Conservation (phyloP, 2,797 vertebrate genomes). For the Lagocephalus sceleratus region DNA sequence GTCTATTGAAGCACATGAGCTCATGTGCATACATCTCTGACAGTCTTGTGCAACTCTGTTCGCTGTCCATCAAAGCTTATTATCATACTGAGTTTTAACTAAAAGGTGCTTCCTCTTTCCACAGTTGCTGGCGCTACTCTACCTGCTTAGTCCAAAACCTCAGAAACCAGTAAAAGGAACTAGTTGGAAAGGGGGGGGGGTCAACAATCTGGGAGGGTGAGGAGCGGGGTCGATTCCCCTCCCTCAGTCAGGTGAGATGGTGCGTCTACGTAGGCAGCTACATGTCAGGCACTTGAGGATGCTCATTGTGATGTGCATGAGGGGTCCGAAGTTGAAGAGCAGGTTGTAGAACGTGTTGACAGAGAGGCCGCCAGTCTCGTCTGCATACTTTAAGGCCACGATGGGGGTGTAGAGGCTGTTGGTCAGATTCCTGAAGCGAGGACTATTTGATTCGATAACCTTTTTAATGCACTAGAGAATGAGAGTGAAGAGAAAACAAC, state of each 20-base stretch:
- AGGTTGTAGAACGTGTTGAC: constrained; percentile 82
- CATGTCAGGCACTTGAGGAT: constrained; percentile 86
- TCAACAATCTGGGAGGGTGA: constrained; percentile 14
- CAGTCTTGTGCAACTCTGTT: constrained; percentile 64
- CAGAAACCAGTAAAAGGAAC: constrained; percentile 19
- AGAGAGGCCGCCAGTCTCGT: constrained; percentile 85
- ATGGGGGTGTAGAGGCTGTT: constrained; percentile 85
- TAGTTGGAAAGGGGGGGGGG: constrained; percentile 1
- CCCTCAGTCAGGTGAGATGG: constrained; percentile 78
- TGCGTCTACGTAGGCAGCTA: constrained; percentile 79
- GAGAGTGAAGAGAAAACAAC: constrained; percentile 9
- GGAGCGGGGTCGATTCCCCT: background rate
- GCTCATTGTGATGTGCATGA: constrained; percentile 83
- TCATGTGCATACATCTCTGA: background rate
- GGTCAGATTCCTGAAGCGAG: constrained; percentile 87
- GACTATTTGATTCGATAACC: constrained; percentile 80
- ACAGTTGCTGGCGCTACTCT: constrained; percentile 44
- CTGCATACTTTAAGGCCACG: constrained; percentile 83
- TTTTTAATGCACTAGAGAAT: constrained; percentile 80
- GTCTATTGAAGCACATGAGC: constrained; percentile 1
- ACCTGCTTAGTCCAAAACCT: constrained; percentile 39
- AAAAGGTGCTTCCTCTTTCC: constrained; percentile 26
- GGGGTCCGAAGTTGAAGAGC: constrained; percentile 84
- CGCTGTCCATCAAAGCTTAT: constrained; percentile 63
- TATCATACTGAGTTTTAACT: constrained; percentile 47